These are phyloP conservation scores for Muscicapa comitata DNA, from an alignment of 2,797 vertebrate genomes.

Conservation along the genomic window DNA sequence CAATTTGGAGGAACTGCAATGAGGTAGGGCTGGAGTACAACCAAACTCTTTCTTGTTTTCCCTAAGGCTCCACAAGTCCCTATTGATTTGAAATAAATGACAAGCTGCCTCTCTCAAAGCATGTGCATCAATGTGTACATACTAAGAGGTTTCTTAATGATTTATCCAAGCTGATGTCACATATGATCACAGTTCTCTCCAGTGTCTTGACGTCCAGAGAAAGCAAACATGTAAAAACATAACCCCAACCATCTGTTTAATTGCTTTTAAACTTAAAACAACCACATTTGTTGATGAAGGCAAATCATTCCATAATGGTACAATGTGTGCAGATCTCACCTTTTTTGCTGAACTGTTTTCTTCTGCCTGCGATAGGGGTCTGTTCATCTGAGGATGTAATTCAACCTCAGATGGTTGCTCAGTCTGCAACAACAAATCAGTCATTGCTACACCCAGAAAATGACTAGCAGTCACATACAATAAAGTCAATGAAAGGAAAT, in stretches of 20 bases:
- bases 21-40: background rate
- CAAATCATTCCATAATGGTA: background rate
- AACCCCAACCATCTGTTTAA: background rate
- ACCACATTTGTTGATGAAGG: background rate
- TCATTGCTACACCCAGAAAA: slow-evolving; percentile 34
- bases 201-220: slow-evolving; percentile 7
- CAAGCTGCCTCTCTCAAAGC: background rate
- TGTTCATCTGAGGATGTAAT: slow-evolving; percentile 71
- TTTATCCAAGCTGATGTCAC: slow-evolving; percentile 19
- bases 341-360: slow-evolving; percentile 82
- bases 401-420: slow-evolving; percentile 78
- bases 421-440: slow-evolving; percentile 78
- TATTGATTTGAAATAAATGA: slow-evolving; percentile 18
- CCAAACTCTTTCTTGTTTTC: background rate
- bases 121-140: background rate
- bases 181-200: background rate
- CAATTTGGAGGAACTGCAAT: background rate
- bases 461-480: slow-evolving; percentile 17
- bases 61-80: background rate
- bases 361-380: slow-evolving; percentile 72
- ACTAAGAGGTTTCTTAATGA: slow-evolving; percentile 23
- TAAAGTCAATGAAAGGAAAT: slow-evolving; percentile 38
- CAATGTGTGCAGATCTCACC: slow-evolving; percentile 67
- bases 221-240: background rate
- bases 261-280: background rate